Base-by-base conservation (phyloP, 1,140 invertebrate species). In the Latrodectus geometricus region DNA sequence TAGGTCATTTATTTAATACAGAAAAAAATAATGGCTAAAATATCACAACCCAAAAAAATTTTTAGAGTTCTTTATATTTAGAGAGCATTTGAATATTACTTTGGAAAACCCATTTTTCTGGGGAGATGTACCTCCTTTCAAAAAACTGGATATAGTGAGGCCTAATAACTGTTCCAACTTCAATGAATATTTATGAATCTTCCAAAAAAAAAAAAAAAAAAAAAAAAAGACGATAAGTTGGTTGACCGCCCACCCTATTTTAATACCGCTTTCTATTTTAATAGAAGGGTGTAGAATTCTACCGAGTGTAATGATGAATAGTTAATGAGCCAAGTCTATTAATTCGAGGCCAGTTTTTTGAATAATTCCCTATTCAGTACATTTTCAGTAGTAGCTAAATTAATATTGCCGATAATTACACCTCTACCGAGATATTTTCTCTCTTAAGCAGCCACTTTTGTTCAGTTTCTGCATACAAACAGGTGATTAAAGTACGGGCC, bases 371-470 rank as follows among this genome's bases (percentile, higher is more conserved):
- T 15, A 77, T 76, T 78, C 56, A 72, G 61, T 35, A 21, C 49
- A 66, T 86, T 77, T 86, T 78, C 74, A 86, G 83, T 86, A 86
- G 74, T 66, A 78, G 74, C 83, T 86, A 86, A 86, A 86, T 86
- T 86, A 86, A 86, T 86, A 86, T 86, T 77, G 48, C 83, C 83
- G 75, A 86, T 86, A 86, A 86, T 86, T 86, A 86, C 83, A 86
- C 66, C 83, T 69, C 83, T n/a, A 54, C 68, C 75, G 23, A 75
- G 82, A 84, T 84, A 84, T 84, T 84, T 84, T 65, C 77, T 56
- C 74, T 61, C 56, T 74, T 49, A 54, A 77, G 74, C 50, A 69
- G 77, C 23, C 74, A 61, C 49, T 86, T 86, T 86, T 86, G 77
- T 78, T 86, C 76, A 69, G 66, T 78, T 86, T 70, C 77, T 15